Evolutionary conservation across 2,797 vertebrate genomes (phyloP).

Genomic region (Gymnodraco acuticeps): DNA sequence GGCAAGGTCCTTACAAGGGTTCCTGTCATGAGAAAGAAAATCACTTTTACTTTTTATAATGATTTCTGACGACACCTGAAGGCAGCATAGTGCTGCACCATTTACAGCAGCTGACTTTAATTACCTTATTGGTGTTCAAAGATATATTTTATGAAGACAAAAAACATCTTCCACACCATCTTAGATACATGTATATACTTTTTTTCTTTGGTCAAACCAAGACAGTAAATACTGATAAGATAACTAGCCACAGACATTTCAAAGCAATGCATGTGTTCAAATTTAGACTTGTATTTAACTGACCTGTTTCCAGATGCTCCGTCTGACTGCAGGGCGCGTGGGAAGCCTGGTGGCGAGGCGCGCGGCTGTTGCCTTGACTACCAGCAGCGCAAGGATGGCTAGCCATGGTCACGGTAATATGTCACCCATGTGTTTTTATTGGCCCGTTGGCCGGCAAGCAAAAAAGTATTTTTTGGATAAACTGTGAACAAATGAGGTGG

Average conservation of each 20-base stretch:
- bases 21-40: neutral
- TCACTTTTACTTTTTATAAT: neutral
- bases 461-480: no score
- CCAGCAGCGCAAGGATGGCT: slow-evolving; percentile 65
- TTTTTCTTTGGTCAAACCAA: neutral
- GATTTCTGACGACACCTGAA: neutral
- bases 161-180: no score
- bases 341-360: slow-evolving; percentile 67
- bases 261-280: neutral
- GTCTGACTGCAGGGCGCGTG: slow-evolving; percentile 64
- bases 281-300: neutral
- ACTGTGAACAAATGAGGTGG: no score
- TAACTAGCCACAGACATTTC: no score
- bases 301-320: slow-evolving; percentile 78
- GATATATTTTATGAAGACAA: no score
- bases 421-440: no score
- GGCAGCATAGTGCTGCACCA: slow-evolving; percentile 1
- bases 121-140: neutral
- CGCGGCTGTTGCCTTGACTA: slow-evolving; percentile 44
- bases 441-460: no score
- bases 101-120: neutral
- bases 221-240: no score
- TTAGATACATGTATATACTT: no score
- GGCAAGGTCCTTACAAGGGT: no score
- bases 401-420: slow-evolving; percentile 72